A percentile compares a stretch with the other conserved stretches of the same genome.
Conservation (phyloP, 2,113 vertebrate species). For the Motacilla alba region DNA sequence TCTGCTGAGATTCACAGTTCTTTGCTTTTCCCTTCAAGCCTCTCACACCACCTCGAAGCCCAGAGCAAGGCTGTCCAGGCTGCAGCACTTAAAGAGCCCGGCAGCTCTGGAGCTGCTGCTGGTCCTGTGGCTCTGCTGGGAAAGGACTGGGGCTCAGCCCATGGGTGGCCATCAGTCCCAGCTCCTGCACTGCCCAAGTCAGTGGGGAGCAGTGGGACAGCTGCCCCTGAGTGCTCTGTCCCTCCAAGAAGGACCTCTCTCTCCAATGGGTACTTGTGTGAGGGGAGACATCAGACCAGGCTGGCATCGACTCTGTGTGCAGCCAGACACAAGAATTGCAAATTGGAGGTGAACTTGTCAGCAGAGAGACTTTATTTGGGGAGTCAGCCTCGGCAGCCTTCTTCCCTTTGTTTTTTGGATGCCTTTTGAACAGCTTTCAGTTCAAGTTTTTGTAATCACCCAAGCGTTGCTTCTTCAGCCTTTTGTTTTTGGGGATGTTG, state of each 20-base stretch:
- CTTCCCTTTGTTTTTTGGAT: neutral
- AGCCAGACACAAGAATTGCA: neutral
- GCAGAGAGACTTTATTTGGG: neutral
- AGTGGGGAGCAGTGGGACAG: neutral
- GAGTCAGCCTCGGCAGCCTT: neutral
- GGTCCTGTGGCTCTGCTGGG: accelerated
- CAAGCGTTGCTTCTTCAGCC: neutral
- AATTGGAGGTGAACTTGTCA: neutral
- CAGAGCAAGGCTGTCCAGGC: neutral
- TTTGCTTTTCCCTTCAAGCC: neutral
- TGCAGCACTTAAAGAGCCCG: neutral
- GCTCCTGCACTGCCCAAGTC: neutral
- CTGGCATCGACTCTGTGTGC: neutral
- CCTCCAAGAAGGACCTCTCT: accelerated
- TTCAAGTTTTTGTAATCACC: neutral
- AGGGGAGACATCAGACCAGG: neutral
- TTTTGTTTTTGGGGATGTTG: neutral
- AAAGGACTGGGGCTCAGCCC: neutral
- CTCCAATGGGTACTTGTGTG: neutral
- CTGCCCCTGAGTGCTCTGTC: neutral
- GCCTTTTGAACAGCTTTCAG: constrained; percentile 25
- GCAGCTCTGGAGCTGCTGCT: neutral
- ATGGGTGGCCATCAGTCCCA: neutral
- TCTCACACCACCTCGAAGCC: neutral
- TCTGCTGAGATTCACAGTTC: constrained; percentile 61